A percentile compares a stretch with the other conserved stretches of the same genome.
phyloP scores from a whole-genome alignment of 2,888 invertebrate species.

The Heliothis peltigera region DNA sequence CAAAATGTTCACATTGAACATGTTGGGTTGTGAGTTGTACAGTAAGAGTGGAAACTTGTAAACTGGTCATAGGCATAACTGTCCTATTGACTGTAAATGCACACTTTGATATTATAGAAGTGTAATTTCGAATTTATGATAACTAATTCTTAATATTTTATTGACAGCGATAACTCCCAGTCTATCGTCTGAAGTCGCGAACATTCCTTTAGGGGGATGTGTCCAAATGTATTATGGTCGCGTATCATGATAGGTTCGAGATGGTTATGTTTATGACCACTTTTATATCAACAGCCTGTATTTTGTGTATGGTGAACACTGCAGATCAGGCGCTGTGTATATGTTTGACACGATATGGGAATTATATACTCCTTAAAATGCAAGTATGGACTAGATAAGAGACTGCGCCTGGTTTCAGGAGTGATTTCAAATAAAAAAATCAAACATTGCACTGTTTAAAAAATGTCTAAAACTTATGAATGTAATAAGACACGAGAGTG shows the following conservation, averaged over 20 bases:
- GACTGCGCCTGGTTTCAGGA: neutral
- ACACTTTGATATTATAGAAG: neutral
- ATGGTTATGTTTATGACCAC: neutral
- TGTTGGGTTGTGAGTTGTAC: constrained; percentile 38
- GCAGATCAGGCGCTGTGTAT: neutral
- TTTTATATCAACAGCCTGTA: neutral
- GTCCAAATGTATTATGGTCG: neutral
- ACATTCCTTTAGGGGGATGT: no score
- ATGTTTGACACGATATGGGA: no score
- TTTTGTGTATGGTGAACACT: neutral
- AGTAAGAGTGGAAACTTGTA: constrained; percentile 8
- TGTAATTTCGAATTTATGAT: neutral
- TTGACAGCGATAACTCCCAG: neutral
- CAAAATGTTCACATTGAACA: constrained; percentile 45
- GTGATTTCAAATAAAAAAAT: neutral
- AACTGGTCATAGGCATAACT: neutral
- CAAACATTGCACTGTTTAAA: constrained; percentile 13
- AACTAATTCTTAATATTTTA: neutral
- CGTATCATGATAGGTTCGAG: neutral
- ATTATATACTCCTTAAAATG: neutral
- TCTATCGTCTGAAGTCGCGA: no score
- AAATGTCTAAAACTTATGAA: constrained; percentile 15
- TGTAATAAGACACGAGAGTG: constrained; percentile 4
- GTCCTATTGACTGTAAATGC: neutral
- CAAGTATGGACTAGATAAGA: neutral